These are phyloP conservation scores for Acanthosepion lycidas DNA, from an alignment of 2,888 invertebrate genomes.

Conservation along the genomic window DNA sequence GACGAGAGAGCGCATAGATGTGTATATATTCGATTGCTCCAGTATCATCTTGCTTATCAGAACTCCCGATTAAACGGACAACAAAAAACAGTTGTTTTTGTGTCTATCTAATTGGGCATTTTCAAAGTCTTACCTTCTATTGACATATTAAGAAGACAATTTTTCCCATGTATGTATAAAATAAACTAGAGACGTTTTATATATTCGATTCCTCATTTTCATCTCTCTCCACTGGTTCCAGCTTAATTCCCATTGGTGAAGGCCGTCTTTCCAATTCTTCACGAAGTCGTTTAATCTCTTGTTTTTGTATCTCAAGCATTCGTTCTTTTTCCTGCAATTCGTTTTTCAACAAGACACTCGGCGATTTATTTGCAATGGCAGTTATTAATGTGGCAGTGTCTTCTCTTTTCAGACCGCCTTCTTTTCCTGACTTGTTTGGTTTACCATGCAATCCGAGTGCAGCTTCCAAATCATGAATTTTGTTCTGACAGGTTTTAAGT, in stretches of 20 bases:
- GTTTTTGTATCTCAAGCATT: conserved; percentile 76
- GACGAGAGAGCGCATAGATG: too few species aligned
- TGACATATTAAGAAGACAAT: too few species aligned
- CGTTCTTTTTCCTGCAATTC: conserved; percentile 79
- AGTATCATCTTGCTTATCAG: too few species aligned
- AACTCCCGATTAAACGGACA: too few species aligned
- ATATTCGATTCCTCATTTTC: neutral
- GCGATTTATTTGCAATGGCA: conserved; percentile 64
- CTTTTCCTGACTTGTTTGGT: conserved; percentile 61
- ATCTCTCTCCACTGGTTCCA: neutral
- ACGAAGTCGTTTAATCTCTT: conserved; percentile 75
- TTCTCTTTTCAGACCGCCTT: conserved; percentile 24
- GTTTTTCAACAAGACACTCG: conserved; percentile 78
- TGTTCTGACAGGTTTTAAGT: conserved; percentile 81
- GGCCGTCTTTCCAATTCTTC: conserved; percentile 57
- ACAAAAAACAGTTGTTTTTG: too few species aligned
- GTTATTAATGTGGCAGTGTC: conserved; percentile 61
- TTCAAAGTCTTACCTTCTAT: too few species aligned
- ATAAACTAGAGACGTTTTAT: neutral
- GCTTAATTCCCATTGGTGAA: neutral
- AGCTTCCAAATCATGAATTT: conserved; percentile 83
- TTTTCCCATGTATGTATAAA: too few species aligned
- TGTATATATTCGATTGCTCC: too few species aligned
- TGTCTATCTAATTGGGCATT: too few species aligned
- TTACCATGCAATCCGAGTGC: conserved; percentile 73